These are phyloP conservation scores for Criorhina ranunculi DNA, from an alignment of 2,888 invertebrate genomes.

Conservation along the genomic window DNA sequence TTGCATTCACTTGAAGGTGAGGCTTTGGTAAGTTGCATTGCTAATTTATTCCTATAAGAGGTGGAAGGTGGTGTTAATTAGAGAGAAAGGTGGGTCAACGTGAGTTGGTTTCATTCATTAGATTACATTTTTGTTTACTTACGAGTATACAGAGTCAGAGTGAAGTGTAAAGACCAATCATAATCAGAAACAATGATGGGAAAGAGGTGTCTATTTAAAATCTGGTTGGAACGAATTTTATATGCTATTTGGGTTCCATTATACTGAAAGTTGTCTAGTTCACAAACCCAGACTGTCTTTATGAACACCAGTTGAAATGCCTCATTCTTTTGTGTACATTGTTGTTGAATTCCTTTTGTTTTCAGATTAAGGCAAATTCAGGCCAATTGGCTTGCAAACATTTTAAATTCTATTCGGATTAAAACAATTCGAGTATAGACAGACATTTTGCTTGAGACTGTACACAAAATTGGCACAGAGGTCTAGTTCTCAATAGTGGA, in stretches of 20 bases:
- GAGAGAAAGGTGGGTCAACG: constrained; percentile 42
- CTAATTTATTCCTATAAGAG: constrained; percentile 37
- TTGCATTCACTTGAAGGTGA: background rate
- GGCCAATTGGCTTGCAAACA: too few species aligned
- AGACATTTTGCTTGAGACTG: too few species aligned
- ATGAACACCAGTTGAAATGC: too few species aligned
- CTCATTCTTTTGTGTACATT: too few species aligned
- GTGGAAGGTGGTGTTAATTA: constrained; percentile 27
- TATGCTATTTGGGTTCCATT: background rate
- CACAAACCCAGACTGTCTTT: background rate
- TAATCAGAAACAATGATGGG: constrained; percentile 7
- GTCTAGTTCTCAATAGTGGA: too few species aligned
- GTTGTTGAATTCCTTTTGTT: too few species aligned
- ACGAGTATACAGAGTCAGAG: background rate
- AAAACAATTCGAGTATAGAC: too few species aligned
- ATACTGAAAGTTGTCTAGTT: background rate
- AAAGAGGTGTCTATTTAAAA: background rate
- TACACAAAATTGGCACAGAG: too few species aligned
- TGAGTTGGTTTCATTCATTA: constrained; percentile 12
- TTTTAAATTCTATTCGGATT: too few species aligned
- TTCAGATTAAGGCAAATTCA: too few species aligned
- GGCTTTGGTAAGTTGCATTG: constrained; percentile 58
- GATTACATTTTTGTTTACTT: background rate
- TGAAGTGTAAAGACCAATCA: too few species aligned
- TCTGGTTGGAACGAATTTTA: background rate